A percentile compares a stretch with the other conserved stretches of the same genome.
These are phyloP conservation scores for Xiphydria camelus DNA, from an alignment of 2,888 invertebrate species.

Conservation along the genomic window DNA sequence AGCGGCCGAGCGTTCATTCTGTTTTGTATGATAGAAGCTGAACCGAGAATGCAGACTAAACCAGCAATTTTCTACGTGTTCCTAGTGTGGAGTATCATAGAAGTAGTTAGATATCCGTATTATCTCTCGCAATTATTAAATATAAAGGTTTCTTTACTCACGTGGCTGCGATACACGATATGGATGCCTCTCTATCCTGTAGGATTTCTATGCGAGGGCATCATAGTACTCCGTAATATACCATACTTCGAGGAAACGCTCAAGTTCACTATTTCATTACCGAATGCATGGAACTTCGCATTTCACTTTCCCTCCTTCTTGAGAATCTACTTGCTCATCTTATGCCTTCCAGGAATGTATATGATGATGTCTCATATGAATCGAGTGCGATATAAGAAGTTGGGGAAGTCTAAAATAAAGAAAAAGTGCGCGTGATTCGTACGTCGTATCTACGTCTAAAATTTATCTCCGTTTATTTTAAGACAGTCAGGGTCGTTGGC, in stretches of 20 bases:
- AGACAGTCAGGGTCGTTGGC: no score
- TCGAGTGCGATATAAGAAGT: conserved; percentile 69
- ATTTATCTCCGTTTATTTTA: no score
- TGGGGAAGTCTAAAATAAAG: conserved; percentile 54
- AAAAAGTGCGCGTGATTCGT: conserved; percentile 31
- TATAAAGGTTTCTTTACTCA: conserved; percentile 73
- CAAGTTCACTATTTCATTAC: conserved; percentile 74
- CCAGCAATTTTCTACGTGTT: conserved; percentile 89
- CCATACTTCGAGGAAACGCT: conserved; percentile 87
- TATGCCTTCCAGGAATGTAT: conserved; percentile 77
- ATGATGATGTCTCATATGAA: conserved; percentile 86
- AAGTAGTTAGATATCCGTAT: conserved; percentile 90
- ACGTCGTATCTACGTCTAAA: no score
- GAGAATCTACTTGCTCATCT: conserved; percentile 74
- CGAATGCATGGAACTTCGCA: conserved; percentile 83
- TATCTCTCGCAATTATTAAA: conserved; percentile 83
- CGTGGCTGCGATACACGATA: conserved; percentile 90
- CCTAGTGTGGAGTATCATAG: conserved; percentile 78
- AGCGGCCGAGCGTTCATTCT: conserved; percentile 77
- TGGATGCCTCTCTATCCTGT: conserved; percentile 95
- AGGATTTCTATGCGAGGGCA: conserved; percentile 85
- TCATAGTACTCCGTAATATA: conserved; percentile 79
- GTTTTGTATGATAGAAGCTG: conserved; percentile 81
- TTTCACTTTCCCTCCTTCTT: conserved; percentile 84
- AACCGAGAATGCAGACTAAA: conserved; percentile 83